Evolutionary conservation across 1,140 invertebrate genomes (phyloP), one percentile per base, ranked within the genome.

Genomic region (Habropoda laboriosa): DNA sequence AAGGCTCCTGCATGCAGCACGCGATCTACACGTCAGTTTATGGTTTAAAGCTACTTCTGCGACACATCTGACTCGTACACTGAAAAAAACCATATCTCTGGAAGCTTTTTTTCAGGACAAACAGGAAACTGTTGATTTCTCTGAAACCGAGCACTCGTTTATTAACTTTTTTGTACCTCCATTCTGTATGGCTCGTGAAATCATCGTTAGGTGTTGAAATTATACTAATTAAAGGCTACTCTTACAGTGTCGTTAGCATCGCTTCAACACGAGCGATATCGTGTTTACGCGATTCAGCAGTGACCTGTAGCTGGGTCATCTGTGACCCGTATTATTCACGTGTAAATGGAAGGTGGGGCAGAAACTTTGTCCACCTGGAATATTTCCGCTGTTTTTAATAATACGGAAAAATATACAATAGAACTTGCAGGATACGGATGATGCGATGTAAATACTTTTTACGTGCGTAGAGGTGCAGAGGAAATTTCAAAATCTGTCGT

Each of bases 21-120:
- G 87, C 80, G 79, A 83, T 68, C 81, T 45, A 53, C 58, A 77
- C 75, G 74, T 73, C 63, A 30, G 24, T 83, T 86, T 77, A 55
- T 55, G 47, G 49, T 47, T 64, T 24, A 32, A 45, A 38, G 61
- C 42, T 40, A 53, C 58, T 70, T 18, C 35, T 38, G 71, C 64
- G 64, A 83, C 76, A 75, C 70, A 53, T 80, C 47, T 53, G 35
- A 80, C 42, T 74, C 66, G 64, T 53, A 78, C 79, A 79, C 51
- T 10, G 18, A 63, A 30, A n/a, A 51, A 57, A 83, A 83, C 51
- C 53, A 42, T 45, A 64, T 45, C 45, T 40, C 53, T n/a, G 24
- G n/a, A n/a, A 45, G 32, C 67, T 24, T 64, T 47, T n/a, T 83
- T 24, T 13, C 68, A 64, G 40, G 45, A 49, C 21, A 58, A 84